These are phyloP conservation scores for Eumerus sabulonum DNA, from an alignment of 2,888 invertebrate genomes.

Conservation along the genomic window DNA sequence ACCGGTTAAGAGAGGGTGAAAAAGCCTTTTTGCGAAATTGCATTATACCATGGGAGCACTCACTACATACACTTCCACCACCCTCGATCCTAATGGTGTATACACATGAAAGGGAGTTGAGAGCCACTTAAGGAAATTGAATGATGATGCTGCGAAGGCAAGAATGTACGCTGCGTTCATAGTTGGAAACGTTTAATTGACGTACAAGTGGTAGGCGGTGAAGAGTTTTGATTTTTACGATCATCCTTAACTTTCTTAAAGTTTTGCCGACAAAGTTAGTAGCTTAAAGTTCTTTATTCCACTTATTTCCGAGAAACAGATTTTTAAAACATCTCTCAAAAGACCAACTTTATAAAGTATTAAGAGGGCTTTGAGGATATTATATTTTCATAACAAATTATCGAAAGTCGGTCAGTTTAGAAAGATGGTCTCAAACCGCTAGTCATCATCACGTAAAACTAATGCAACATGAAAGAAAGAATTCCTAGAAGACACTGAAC, in stretches of 20 bases:
- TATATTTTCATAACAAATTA: slow-evolving; percentile 48
- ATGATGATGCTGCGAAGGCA: slow-evolving; percentile 38
- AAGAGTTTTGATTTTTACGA: too few species aligned
- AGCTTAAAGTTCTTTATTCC: too few species aligned
- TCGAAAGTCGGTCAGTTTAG: slow-evolving; percentile 42
- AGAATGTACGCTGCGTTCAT: background rate
- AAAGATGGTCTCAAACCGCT: background rate
- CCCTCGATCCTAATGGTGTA: slow-evolving; percentile 56
- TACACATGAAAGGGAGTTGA: slow-evolving; percentile 60
- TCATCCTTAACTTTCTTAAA: too few species aligned
- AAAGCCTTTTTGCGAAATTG: slow-evolving; percentile 61
- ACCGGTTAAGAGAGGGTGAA: slow-evolving; percentile 23
- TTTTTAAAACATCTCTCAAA: background rate
- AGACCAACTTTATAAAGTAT: slow-evolving; percentile 6
- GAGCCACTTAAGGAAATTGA: slow-evolving; percentile 66
- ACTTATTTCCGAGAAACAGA: too few species aligned
- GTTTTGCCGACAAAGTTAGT: too few species aligned
- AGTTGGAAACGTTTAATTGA: background rate
- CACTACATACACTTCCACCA: slow-evolving; percentile 23
- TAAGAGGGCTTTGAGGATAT: slow-evolving; percentile 25
- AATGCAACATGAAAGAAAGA: slow-evolving; percentile 17
- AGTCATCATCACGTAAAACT: background rate
- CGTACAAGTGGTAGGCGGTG: too few species aligned
- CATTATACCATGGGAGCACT: slow-evolving; percentile 43
- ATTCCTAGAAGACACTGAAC: too few species aligned